Evolutionary conservation across 2,797 vertebrate genomes (phyloP), one percentile per base, ranked within the genome.

Genomic region (Diceros bicornis): DNA sequence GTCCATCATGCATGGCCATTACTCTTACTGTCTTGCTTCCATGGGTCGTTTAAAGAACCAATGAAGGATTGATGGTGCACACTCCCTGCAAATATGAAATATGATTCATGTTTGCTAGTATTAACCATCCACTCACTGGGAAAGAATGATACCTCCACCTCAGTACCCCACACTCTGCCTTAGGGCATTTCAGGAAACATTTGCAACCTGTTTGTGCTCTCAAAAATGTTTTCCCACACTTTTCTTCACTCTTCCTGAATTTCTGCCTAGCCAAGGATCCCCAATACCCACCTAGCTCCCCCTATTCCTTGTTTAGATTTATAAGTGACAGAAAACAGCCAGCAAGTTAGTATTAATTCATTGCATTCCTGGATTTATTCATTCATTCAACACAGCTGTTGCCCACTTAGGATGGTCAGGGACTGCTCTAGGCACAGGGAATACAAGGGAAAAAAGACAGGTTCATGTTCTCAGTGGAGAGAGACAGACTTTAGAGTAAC

Each of bases 141-240:
- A 95, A 93, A 96, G 55, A 91, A 78, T 93, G 91, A 91, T 55
- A 87, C 37, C 77, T 95, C 69, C 86, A 95, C 83, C 91, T 83
- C 82, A 85, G 68, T 14, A 64, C 23, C 27, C 47, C 25, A 5
- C 50, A 5, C 44, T 87, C 69, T 78, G 71, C 71, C 72, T 13
- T n/a, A 75, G 84, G 93, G 96, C 93, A 92, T 78, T 87, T 92
- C 64, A 93, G 96, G 86, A 96, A 95, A 95, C 41, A 32, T 14
- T 34, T 29, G 52, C 11, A 59, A 69, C 57, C 34, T 71, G 37
- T 50, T 50, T 90, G 20, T 92, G 84, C 62, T 91, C 91, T 96
- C 85, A 66, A 72, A 91, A 94, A 74, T 47, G 75, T 89, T 86
- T 89, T 90, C 47, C 91, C 52, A 78, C 27, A 44, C 78, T 83